Evolutionary conservation across 2,797 vertebrate species (phyloP), one percentile per base, ranked within the genome.

Genomic region (Lateolabrax maculatus): DNA sequence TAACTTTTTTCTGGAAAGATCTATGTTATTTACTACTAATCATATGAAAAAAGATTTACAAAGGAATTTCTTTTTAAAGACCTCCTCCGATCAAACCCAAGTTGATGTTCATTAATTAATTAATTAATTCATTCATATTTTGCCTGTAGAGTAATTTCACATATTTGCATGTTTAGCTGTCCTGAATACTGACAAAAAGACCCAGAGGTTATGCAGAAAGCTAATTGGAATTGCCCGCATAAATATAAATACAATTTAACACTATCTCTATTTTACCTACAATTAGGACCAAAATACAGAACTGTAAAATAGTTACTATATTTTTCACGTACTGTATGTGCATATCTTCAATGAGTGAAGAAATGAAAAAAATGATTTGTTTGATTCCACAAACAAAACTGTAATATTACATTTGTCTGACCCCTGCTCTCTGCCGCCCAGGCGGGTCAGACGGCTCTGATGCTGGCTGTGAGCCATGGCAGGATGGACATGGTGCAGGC

Each of bases 361-460:
- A 46, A 65, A 18, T 34, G n/a, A n/a, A 56, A 29, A 12, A 9
- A 39, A 0, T 1, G 12, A 77, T 29, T 6, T 4, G 18, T 55
- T 9, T 49, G 12, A 48, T 36, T 48, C 37, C 15, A 27, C 6
- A 57, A 29, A 27, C 25, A 43, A n/a, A 44, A 36, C 29, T 52
- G 0, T 21, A 21, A 41, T 10, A 44, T 2, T 44, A 13, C 52
- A 10, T 52, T n/a, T 60, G 16, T 44, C 6, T 77, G 73, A 23
- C 57, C 36, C 25, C 3, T 10, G 23, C 37, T 1, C 1, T 39
- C 23, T 46, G 9, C 21, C 23, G 0, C 13, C 1, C 90, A 99
- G 98, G 98, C 98, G 4, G 98, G 98, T 61, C 98, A 99, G 95
- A 99, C 98, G 0, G 98, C 97, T 15, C 95, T 99, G 86, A 99